A percentile compares a stretch with the other conserved stretches of the same genome.
These are phyloP conservation scores for Parnassius mnemosyne DNA, from an alignment of 2,888 invertebrate species.

Conservation along the genomic window DNA sequence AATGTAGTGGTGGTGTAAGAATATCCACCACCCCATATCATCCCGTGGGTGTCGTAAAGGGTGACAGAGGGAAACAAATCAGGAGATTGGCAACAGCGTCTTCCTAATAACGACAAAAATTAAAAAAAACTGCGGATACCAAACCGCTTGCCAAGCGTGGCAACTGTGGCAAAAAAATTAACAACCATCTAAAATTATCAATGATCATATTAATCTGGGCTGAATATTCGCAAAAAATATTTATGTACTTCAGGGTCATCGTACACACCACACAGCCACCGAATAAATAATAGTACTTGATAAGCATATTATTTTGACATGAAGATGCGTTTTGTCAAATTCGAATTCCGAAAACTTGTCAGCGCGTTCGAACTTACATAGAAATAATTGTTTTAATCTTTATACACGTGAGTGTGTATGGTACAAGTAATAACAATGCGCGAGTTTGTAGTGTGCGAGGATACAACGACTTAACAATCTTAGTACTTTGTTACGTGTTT, in stretches of 20 bases:
- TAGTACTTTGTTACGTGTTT: slow-evolving; percentile 1
- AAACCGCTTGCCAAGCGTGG: no score
- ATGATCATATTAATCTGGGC: no score
- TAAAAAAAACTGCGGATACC: no score
- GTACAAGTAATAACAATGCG: not conserved
- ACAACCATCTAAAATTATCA: no score
- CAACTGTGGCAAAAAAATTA: no score
- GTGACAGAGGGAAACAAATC: no score
- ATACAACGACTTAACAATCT: not conserved
- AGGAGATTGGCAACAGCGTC: no score
- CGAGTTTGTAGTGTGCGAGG: not conserved
- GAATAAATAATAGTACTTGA: not conserved
- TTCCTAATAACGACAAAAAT: no score
- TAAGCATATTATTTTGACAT: slow-evolving; percentile 5
- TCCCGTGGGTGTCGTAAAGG: no score
- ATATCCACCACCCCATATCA: no score
- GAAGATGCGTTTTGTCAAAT: slow-evolving; percentile 25
- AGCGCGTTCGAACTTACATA: slow-evolving; percentile 30
- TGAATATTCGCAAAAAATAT: not conserved
- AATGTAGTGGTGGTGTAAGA: no score
- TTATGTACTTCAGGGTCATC: slow-evolving; percentile 8
- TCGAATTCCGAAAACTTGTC: slow-evolving; percentile 42
- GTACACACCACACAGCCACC: not conserved
- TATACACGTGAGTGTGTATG: slow-evolving; percentile 19
- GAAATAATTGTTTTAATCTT: slow-evolving; percentile 33